phyloP scores from a whole-genome alignment of 2,888 invertebrate genomes.

The Lasioglossum calceatum region DNA sequence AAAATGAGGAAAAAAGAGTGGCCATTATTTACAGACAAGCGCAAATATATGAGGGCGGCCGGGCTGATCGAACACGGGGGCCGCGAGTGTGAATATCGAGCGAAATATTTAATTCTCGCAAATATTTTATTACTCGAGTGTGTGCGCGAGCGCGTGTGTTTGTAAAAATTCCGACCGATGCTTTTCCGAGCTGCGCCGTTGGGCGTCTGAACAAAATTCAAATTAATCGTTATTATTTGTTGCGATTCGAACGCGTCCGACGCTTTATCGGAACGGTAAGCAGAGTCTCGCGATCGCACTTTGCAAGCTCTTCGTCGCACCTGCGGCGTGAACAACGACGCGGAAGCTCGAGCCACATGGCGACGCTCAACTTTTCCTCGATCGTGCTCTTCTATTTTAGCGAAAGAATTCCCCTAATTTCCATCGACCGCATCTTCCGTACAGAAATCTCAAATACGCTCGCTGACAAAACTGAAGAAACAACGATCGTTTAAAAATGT shows the following conservation, averaged over 20 bases:
- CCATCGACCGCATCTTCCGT: background rate
- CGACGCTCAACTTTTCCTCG: background rate
- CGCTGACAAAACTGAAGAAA: too few species aligned
- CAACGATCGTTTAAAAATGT: too few species aligned
- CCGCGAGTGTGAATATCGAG: constrained; percentile 6
- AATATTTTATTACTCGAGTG: background rate
- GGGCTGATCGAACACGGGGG: background rate
- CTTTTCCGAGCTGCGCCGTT: background rate
- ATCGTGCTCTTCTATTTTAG: background rate
- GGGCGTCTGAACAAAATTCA: background rate
- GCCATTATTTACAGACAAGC: constrained; percentile 12
- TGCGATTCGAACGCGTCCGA: background rate
- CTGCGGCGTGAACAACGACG: background rate
- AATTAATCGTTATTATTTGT: background rate
- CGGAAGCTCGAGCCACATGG: background rate
- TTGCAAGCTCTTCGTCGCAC: background rate
- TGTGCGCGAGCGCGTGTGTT: too few species aligned
- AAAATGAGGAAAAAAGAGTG: background rate
- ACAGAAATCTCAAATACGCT: background rate
- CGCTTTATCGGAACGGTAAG: background rate
- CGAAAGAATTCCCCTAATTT: background rate
- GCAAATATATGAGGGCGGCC: background rate
- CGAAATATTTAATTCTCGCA: constrained; percentile 2
- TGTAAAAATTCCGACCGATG: background rate
- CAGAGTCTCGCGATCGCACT: background rate